Evolutionary conservation across 2,888 invertebrate species (phyloP), one percentile per base, ranked within the genome.

Genomic region (Thecocarcelia acutangulata): DNA sequence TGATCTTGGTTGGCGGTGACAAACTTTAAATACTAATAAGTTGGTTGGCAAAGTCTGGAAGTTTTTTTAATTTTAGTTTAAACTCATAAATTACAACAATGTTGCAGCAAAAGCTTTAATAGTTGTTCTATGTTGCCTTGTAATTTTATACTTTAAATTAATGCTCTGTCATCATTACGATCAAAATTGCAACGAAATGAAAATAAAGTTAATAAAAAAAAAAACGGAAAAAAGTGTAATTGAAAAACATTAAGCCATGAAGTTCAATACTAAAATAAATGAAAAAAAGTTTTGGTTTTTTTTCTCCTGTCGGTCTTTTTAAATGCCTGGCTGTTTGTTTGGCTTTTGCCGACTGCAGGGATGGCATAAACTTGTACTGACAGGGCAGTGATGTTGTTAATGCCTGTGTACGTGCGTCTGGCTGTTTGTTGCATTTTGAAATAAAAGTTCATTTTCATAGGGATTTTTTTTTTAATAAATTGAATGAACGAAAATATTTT

Each of bases 1-100:
- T 69, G 56, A 69, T 69, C 68, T 63, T 56, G 33, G 58, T 64
- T 64, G 59, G 17, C 56, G 69, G 75, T 80, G 80, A 80, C 80
- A 75, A 64, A 64, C 69, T 42, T 44, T 44, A 80, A 80, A 75
- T 80, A 75, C 44, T 80, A 80, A 80, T 80, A 69, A 80, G 58
- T 37, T 21, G 58, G 59, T 28, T 48, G 48, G 8, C 48, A 37
- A 19, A 54, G 63, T 56, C 21, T 54, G 54, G 37, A 58, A 58
- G 21, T 15, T 40, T 59, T 33, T 46, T 54, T 19, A 13, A 8
- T 17, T 1, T 15, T 13, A n/a, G n/a, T 48, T 66, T 58, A 58
- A 59, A 59, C 15, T 52, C 48, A 66, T 66, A 74, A 58, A 66
- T 54, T 24, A 21, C 37, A 19, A 58, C 64, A 75, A 58, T 74